Conservation (phyloP, 1,140 invertebrate species). For the Caerostris darwini region DNA sequence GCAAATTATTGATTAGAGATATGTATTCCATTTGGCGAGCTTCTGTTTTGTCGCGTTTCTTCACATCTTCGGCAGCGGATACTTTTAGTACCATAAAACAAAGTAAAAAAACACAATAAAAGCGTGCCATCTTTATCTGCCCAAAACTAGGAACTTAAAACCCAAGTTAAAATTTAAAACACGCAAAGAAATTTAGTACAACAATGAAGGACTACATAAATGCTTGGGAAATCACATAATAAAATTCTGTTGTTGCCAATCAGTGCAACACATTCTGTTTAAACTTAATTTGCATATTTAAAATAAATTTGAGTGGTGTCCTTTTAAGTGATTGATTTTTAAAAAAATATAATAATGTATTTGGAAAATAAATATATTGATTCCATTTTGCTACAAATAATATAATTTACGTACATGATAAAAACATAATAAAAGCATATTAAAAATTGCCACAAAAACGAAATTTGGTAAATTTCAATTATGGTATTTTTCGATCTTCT, state of each 20-base stretch:
- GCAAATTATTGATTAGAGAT: constrained; percentile 56
- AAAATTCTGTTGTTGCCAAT: background rate
- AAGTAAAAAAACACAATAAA: background rate
- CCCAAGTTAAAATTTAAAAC: background rate
- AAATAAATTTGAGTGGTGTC: too few species aligned
- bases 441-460: too few species aligned
- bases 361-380: too few species aligned
- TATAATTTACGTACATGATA: too few species aligned
- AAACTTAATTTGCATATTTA: background rate
- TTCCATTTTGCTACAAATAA: too few species aligned
- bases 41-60: constrained; percentile 38
- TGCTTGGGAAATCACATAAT: background rate
- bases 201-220: too few species aligned
- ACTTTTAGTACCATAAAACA: background rate
- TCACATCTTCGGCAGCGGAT: background rate
- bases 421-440: too few species aligned
- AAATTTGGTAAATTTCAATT: too few species aligned
- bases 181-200: background rate
- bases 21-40: constrained; percentile 72
- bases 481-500: too few species aligned
- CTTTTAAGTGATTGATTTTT: too few species aligned
- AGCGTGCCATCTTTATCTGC: background rate
- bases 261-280: background rate
- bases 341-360: too few species aligned
- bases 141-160: background rate